Conservation (phyloP, 2,888 invertebrate genomes). For the Gisinianus flammeolus region DNA sequence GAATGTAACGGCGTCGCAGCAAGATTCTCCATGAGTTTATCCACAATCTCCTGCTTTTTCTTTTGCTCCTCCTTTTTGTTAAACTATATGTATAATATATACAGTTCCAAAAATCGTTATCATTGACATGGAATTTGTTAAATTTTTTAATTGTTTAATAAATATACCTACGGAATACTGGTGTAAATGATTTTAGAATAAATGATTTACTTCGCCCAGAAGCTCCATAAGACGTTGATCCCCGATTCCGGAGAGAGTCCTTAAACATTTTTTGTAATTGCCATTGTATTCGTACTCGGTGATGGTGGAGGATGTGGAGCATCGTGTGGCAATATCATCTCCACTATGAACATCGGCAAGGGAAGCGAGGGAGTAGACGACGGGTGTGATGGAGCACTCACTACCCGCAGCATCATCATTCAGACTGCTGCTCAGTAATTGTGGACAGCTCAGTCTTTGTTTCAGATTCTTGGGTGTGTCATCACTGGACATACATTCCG, state of each 20-base stretch:
- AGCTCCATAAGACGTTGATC: neutral
- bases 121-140: no score
- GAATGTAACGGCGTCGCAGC: neutral
- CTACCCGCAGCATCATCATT: neutral
- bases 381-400: conserved; percentile 20
- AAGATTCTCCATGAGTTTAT: neutral
- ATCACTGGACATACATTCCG: neutral
- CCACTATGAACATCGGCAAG: conserved; percentile 21
- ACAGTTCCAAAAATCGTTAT: no score
- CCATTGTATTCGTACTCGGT: neutral
- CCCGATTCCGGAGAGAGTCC: neutral
- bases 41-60: neutral
- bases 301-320: conserved; percentile 5
- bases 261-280: neutral
- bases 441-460: neutral
- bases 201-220: neutral
- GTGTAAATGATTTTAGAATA: neutral
- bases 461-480: neutral
- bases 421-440: neutral
- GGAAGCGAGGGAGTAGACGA: neutral
- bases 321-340: conserved; percentile 23
- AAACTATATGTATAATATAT: neutral
- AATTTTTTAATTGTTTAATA: no score
- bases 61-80: neutral
- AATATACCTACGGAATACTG: neutral